phyloP scores from a whole-genome alignment of 2,113 vertebrate genomes.

The Pteropus alecto region DNA sequence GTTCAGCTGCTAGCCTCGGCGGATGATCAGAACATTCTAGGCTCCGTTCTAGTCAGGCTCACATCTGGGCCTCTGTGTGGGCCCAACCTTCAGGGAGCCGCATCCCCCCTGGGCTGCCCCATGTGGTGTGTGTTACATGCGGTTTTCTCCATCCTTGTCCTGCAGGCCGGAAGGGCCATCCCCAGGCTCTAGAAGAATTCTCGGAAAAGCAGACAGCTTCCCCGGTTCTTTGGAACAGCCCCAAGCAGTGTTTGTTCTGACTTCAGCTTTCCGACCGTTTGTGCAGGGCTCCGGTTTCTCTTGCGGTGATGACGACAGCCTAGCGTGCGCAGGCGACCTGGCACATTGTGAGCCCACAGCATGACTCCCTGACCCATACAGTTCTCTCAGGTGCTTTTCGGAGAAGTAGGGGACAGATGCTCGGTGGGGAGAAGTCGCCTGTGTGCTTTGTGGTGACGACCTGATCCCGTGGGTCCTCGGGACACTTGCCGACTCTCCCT shows the following conservation, averaged over 20 bases:
- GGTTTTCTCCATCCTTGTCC: too few species aligned
- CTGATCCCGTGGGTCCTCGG: not conserved
- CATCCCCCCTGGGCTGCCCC: not conserved
- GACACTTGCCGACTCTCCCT: rapidly evolving
- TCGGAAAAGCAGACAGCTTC: not conserved
- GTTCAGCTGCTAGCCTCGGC: not conserved
- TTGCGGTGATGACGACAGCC: rapidly evolving
- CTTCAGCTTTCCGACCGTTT: not conserved
- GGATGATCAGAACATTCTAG: not conserved
- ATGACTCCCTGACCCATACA: rapidly evolving
- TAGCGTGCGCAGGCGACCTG: rapidly evolving
- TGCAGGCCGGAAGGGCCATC: rapidly evolving
- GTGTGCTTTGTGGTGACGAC: rapidly evolving
- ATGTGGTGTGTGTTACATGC: rapidly evolving
- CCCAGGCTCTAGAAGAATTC: not conserved
- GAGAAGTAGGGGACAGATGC: not conserved
- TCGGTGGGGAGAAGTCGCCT: not conserved
- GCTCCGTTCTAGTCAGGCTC: rapidly evolving
- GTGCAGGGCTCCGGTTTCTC: not conserved
- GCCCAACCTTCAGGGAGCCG: not conserved
- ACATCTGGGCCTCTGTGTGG: not conserved
- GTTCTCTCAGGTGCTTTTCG: not conserved
- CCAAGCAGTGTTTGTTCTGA: rapidly evolving
- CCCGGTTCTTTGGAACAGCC: rapidly evolving
- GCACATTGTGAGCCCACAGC: rapidly evolving